A percentile compares a stretch with the other conserved stretches of the same genome.
Evolutionary conservation across 2,113 vertebrate genomes (phyloP).

Genomic region (Oryzias curvinotus): DNA sequence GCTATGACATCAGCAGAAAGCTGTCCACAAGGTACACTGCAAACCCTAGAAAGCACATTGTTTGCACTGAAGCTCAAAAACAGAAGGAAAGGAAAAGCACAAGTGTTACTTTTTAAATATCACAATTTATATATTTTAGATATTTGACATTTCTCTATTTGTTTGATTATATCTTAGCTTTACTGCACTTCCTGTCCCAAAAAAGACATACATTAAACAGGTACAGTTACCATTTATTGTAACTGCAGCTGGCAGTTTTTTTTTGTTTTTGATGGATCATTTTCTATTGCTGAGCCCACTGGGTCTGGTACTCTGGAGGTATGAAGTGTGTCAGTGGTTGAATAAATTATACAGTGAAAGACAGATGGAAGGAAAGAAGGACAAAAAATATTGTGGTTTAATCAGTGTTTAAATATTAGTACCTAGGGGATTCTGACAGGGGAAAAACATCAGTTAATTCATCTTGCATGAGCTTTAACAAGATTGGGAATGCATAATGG

Average conservation of each 20-base stretch:
- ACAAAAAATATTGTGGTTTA: constrained; percentile 7
- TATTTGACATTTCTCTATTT: not conserved
- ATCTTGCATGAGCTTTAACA: constrained; percentile 9
- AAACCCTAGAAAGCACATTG: constrained; percentile 36
- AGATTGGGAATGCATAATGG: not conserved
- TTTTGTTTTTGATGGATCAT: constrained; percentile 51
- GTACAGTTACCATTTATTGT: constrained; percentile 46
- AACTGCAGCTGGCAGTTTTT: constrained; percentile 47
- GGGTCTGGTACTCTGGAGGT: constrained; percentile 42
- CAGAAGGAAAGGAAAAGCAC: constrained; percentile 10
- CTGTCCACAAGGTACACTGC: constrained; percentile 47
- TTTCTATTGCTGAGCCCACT: constrained; percentile 37
- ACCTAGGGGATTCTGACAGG: too few species aligned
- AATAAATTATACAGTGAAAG: constrained; percentile 29
- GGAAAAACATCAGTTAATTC: constrained; percentile 18
- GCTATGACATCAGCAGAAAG: constrained; percentile 57
- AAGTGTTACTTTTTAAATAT: not conserved
- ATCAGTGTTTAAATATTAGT: constrained; percentile 1
- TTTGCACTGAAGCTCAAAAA: constrained; percentile 48
- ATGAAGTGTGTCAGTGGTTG: constrained; percentile 41
- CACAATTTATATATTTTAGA: too few species aligned
- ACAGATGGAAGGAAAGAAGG: constrained; percentile 26
- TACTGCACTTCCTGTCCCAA: constrained; percentile 26
- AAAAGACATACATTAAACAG: constrained; percentile 49
- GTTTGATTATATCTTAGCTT: constrained; percentile 18